Evolutionary conservation across 2,888 invertebrate species (phyloP).

Genomic region (Tuta absoluta): DNA sequence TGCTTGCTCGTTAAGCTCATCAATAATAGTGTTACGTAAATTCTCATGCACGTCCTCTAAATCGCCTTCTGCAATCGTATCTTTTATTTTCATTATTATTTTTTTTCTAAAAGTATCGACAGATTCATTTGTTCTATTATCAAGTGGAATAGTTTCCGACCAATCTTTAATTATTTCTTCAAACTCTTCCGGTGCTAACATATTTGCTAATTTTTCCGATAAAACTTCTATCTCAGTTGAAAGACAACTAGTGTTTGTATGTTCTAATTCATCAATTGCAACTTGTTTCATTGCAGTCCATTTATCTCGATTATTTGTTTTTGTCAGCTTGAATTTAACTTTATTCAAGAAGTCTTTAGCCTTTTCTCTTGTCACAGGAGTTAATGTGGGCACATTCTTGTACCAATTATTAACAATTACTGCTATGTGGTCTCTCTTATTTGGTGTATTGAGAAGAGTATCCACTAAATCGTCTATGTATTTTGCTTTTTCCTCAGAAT

Average conservation of each 20-base stretch:
- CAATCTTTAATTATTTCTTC: not conserved
- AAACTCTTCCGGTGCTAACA: not conserved
- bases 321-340: not conserved
- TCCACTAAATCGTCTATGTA: slow-evolving; percentile 5
- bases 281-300: not conserved
- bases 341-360: not conserved
- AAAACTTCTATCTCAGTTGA: not conserved
- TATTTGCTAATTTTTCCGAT: not conserved
- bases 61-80: not conserved
- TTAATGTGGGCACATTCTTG: not conserved
- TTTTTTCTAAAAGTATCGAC: not conserved
- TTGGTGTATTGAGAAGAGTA: not conserved
- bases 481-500: not conserved
- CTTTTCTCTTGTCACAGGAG: not conserved
- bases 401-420: not conserved
- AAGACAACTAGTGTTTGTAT: not conserved
- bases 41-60: not conserved
- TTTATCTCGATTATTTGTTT: not conserved
- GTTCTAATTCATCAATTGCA: not conserved
- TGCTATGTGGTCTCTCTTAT: not conserved
- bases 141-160: not conserved
- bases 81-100: not conserved
- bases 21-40: not conserved
- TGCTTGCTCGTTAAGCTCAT: not conserved
- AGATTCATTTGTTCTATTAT: not conserved